phyloP scores from a whole-genome alignment of 2,888 invertebrate genomes.

The Tenthredo distinguenda region DNA sequence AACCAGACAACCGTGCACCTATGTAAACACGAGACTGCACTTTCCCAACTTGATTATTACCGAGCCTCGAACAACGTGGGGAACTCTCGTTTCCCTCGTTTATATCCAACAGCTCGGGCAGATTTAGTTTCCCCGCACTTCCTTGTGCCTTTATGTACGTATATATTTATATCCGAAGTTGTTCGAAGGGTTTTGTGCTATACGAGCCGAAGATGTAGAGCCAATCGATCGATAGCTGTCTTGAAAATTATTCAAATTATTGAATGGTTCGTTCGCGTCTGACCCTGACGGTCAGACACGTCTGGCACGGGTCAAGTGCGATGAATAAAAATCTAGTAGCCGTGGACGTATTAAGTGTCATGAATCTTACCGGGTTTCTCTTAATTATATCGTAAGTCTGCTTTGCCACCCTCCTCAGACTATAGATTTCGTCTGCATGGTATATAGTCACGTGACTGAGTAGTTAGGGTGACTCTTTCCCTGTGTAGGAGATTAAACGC shows the following conservation, averaged over 20 bases:
- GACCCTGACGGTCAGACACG: slow-evolving; percentile 19
- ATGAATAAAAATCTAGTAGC: slow-evolving; percentile 13
- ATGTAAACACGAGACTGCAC: slow-evolving; percentile 38
- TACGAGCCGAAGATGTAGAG: neutral
- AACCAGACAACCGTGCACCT: slow-evolving; percentile 28
- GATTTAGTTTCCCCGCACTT: neutral
- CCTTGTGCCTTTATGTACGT: no score
- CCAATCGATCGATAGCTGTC: neutral
- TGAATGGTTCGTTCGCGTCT: neutral
- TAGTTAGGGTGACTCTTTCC: neutral
- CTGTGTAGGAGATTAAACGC: neutral
- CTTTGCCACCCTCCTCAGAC: neutral
- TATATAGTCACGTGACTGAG: neutral
- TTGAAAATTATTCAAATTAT: neutral
- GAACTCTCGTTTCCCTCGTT: neutral
- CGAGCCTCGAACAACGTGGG: neutral
- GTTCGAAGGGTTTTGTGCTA: neutral
- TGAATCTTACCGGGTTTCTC: slow-evolving; percentile 30
- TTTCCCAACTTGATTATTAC: neutral
- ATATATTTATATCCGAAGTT: neutral
- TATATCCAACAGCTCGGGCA: neutral
- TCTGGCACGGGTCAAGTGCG: slow-evolving; percentile 39
- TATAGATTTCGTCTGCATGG: slow-evolving; percentile 15
- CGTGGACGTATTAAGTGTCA: slow-evolving; percentile 29
- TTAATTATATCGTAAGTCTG: slow-evolving; percentile 36